Conservation (phyloP, 2,113 vertebrate species). For the Xyrauchen texanus region DNA sequence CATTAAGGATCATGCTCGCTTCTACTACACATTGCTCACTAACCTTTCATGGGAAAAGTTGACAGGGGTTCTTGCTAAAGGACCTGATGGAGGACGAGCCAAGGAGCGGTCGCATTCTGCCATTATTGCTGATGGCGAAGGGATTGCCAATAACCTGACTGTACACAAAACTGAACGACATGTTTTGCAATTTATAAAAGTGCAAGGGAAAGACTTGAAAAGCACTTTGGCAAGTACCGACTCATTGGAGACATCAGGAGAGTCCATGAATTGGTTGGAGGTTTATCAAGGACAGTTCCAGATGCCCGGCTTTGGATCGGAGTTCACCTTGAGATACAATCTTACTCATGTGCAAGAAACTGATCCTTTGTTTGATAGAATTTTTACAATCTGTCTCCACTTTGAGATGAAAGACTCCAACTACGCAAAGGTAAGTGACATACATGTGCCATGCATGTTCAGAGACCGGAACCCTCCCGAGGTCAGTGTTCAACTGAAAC, state of each 20-base stretch:
- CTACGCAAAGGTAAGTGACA: slow-evolving; percentile 71
- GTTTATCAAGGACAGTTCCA: slow-evolving; percentile 69
- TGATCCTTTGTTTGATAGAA: slow-evolving; percentile 63
- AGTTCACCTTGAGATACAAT: slow-evolving; percentile 67
- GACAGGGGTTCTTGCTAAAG: slow-evolving; percentile 64
- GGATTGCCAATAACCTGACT: slow-evolving; percentile 71
- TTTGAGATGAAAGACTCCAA: slow-evolving; percentile 70
- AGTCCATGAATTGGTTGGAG: slow-evolving; percentile 29
- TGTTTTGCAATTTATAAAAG: slow-evolving; percentile 65
- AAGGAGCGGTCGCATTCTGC: slow-evolving; percentile 75
- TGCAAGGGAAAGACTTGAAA: background rate
- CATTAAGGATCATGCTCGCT: slow-evolving; percentile 81
- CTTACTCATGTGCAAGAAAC: slow-evolving; percentile 61
- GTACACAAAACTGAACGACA: slow-evolving; percentile 67
- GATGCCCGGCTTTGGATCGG: slow-evolving; percentile 61
- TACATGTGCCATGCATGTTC: slow-evolving; percentile 77
- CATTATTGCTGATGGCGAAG: slow-evolving; percentile 80
- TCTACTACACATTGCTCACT: slow-evolving; percentile 85
- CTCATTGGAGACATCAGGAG: background rate
- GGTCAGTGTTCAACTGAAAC: slow-evolving; percentile 75
- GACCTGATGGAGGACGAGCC: slow-evolving; percentile 64
- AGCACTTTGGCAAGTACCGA: background rate
- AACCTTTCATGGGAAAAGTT: slow-evolving; percentile 82
- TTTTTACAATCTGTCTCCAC: slow-evolving; percentile 82
- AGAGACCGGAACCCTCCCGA: slow-evolving; percentile 57